Base-by-base conservation (phyloP, 2,797 vertebrate species). In the Danio albolineatus region DNA sequence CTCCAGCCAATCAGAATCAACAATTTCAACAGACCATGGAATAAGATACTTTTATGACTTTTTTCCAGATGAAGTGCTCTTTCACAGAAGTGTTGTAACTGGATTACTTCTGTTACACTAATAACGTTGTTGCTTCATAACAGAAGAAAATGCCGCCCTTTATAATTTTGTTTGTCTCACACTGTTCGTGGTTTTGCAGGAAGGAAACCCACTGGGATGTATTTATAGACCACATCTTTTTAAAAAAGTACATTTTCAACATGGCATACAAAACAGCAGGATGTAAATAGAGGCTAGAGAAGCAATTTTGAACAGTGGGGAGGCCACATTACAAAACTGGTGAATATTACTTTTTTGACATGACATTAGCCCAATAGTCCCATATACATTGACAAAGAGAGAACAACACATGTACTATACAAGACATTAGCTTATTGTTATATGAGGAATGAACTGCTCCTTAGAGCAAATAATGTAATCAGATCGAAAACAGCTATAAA, bases 311-410 rank as follows among this genome's bases (percentile, higher is more conserved):
- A 70, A 70, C 48, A 70, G 48, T 12, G 46, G 48, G 36, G 9
- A 28, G 2, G 16, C 0, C 16, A 13, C 3, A 17, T 39, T 53
- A 17, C 19, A 54, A 70, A 54, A 53, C 67, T 54, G 17, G 65
- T 10, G 5, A 67, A 49, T 28, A 36, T 67, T 67, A 49, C 65
- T 67, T 67, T 66, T 66, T 48, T 16, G 44, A 36, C 44, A 28
- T 66, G 13, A 16, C 7, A 1, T 44, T 48, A 66, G 12, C 12
- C 2, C 44, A 67, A 43, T 8, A 36, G 46, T 51, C 65, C 43
- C 28, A 14, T 21, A 2, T 65, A 9, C 9, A 4, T 14, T 48
- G 12, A 48, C 4, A 66, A 66, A 66, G 7, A 46, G 17, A 66
- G 12, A 66, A 28, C 17, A 48, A 21, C 7, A 66, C 46, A 48